Evolutionary conservation across 2,113 vertebrate species (phyloP).

Genomic region (Vanacampus margaritifer): DNA sequence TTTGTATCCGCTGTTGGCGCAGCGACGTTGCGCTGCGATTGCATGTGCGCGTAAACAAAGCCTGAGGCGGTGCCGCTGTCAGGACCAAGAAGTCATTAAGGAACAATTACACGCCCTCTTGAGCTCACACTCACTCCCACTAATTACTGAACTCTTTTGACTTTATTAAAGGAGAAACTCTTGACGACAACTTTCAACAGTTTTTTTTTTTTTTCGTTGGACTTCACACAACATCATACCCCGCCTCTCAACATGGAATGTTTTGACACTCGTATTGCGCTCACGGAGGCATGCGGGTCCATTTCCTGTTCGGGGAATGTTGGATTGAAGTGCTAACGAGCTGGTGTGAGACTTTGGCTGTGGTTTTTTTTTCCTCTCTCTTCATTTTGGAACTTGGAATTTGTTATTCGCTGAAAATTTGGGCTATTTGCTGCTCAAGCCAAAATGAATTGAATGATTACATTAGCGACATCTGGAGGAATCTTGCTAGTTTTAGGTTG

Average conservation of each 20-base stretch:
- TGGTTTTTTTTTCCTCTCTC: not conserved
- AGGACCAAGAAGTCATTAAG: conserved; percentile 51
- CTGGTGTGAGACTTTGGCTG: not conserved
- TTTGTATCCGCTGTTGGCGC: not conserved
- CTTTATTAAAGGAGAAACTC: not conserved
- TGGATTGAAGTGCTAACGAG: not conserved
- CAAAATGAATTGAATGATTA: no score
- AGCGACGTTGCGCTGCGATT: not conserved
- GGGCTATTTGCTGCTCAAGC: no score
- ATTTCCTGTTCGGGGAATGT: not conserved
- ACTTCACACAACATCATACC: not conserved
- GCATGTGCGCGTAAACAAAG: conserved; percentile 9
- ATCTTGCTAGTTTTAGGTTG: no score
- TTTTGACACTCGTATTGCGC: not conserved
- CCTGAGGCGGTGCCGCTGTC: conserved; percentile 29
- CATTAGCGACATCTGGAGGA: no score
- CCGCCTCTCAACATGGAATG: not conserved
- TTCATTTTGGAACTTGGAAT: no score
- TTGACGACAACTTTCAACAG: not conserved
- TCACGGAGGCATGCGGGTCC: not conserved
- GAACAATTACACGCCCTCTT: conserved; percentile 55
- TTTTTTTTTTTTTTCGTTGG: not conserved
- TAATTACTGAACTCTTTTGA: conserved; percentile 1
- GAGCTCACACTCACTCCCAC: conserved; percentile 11
- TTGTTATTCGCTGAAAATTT: no score